Base-by-base conservation (phyloP, 2,888 invertebrate species). In the Luperina nickerlii region DNA sequence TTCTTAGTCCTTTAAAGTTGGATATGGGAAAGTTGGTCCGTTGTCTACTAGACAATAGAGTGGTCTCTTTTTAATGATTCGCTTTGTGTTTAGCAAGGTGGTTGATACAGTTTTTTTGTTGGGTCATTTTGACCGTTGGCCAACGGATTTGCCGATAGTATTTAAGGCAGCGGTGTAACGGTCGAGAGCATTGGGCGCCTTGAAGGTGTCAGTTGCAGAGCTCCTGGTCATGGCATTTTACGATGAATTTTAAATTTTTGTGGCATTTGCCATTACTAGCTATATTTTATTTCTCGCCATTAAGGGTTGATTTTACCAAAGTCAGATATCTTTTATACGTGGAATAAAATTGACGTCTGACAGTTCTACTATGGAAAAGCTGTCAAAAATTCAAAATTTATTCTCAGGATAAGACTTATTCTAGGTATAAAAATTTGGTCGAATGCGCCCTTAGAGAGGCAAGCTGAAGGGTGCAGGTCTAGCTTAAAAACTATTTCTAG, bases 21-120 rank as follows among this genome's bases (percentile, higher is more conserved):
- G 93, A 90, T 94, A 95, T 96, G 96, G 95, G 96, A 96, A 96
- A 93, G 94, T 94, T 92, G 85, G 91, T 92, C 89, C 90, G 93
- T 94, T 94, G 94, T 94, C 92, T 91, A 82, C 89, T 95, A 96
- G 95, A 96, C 96, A 96, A 96, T 92, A 83, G 89, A 91, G 89
- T 95, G 96, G 96, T 95, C 96, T 96, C 96, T 94, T 96, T 97
- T 96, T 97, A 97, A 97, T 96, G 96, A 97, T 96, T 94, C 88
- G 92, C 95, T 94, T 97, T 97, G 95, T 96, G 92, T 92, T 89
- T 93, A 89, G 91, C 89, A 81, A 89, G 87, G 91, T 91, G 91
- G 91, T 94, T 95, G 95, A 95, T 96, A 96, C 93, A 95, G 93
- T 95, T 95, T 94, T 86, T 94, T 94, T 94, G 93, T 94, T 89